Evolutionary conservation across 2,113 vertebrate genomes (phyloP).

Genomic region (Phocoena phocoena): DNA sequence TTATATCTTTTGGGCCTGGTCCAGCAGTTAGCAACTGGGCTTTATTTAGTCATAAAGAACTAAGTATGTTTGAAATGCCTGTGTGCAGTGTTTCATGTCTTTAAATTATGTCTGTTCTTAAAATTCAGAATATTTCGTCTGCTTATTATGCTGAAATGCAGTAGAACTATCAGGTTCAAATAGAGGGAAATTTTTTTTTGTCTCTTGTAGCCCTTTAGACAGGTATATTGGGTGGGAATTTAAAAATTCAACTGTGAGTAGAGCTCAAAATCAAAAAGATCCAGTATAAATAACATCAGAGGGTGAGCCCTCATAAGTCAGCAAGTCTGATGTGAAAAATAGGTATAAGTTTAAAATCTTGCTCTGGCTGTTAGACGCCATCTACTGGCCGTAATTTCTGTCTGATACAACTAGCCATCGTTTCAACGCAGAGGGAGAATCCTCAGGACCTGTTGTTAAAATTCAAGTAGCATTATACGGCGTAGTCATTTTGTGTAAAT

Average conservation of each 20-base stretch:
- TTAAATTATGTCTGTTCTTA: slow-evolving; percentile 27
- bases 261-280: background rate
- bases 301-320: background rate
- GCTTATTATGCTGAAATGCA: background rate
- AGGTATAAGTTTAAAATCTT: slow-evolving; percentile 57
- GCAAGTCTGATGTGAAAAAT: slow-evolving; percentile 45
- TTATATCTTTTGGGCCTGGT: slow-evolving; percentile 32
- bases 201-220: background rate
- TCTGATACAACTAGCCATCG: slow-evolving; percentile 29
- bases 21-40: slow-evolving; percentile 42
- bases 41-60: slow-evolving; percentile 9
- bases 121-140: background rate
- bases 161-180: background rate
- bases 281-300: background rate
- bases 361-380: slow-evolving; percentile 84
- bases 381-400: slow-evolving; percentile 83
- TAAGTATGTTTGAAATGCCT: slow-evolving; percentile 30
- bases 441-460: background rate
- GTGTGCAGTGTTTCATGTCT: background rate
- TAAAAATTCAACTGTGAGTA: background rate
- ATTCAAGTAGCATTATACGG: background rate
- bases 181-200: background rate
- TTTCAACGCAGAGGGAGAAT: background rate
- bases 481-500: slow-evolving; percentile 15
- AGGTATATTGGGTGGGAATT: background rate